Evolutionary conservation across 2,888 invertebrate species (phyloP), one percentile per base, ranked within the genome.

Genomic region (Sesamia inferens): DNA sequence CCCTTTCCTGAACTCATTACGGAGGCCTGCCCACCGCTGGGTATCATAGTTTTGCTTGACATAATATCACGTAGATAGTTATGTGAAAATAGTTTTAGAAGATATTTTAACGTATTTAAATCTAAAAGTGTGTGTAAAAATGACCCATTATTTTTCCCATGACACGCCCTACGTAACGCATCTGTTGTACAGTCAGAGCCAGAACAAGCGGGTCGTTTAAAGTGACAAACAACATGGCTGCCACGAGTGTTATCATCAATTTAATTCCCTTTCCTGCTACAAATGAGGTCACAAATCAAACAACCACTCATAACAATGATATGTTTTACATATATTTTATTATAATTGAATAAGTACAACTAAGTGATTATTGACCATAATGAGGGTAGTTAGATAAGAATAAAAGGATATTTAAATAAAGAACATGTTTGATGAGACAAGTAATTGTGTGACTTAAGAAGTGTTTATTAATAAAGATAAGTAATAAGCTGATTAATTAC

Each of bases 241-340:
- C 89, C 83, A 78, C 84, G 88, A 87, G 90, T 88, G 92, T 94
- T 95, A 94, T 95, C 92, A 93, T 92, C 93, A 94, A 93, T 94
- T 93, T 93, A 93, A 94, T 93, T 93, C 94, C 93, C 90, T 95
- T 95, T 95, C 95, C 95, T 95, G 94, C 88, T 91, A 91, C 87
- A 92, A 95, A 95, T 96, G 95, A 95, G 96, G 96, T 96, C 96
- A 96, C 92, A 94, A 92, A 91, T 89, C 90, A 93, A 91, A 93
- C 91, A 91, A 86, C 84, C 78, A 88, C 84, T 89, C 88, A 89
- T 86, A 88, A 89, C 81, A 88, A 78, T 87, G 83, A 80, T 82
- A 83, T 87, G 87, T 85, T 81, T 81, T 65, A 81, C 62, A 76
- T 73, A 79, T 78, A 80, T 82, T 81, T 70, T 66, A 81, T 71